Evolutionary conservation across 1,140 invertebrate genomes (phyloP).

Genomic region (Drusus annulatus): DNA sequence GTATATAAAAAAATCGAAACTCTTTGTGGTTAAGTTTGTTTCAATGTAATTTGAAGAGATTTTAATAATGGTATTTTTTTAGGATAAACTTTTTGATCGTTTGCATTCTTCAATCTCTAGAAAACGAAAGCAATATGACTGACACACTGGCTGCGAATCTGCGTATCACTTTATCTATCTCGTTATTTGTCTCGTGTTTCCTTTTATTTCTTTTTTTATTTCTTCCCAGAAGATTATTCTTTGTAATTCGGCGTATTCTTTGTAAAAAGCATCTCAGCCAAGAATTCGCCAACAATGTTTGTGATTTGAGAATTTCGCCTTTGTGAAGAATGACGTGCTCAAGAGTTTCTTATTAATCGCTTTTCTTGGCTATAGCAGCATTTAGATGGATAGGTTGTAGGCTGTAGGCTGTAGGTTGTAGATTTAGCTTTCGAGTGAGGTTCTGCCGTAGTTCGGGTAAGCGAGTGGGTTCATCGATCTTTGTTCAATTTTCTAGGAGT

Average conservation of each 20-base stretch:
- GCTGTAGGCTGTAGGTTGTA: no score
- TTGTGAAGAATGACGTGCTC: conserved; percentile 9
- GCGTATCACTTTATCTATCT: conserved; percentile 37
- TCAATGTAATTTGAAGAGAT: no score
- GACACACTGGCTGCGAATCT: not conserved
- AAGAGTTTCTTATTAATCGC: no score
- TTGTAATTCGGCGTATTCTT: not conserved
- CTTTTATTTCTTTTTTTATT: conserved; percentile 15
- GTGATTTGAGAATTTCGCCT: conserved; percentile 22
- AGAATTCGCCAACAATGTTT: conserved; percentile 28
- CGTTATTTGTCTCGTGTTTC: conserved; percentile 26
- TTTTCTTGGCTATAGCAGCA: no score
- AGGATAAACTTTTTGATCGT: not conserved
- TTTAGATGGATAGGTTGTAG: no score
- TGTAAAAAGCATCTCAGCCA: conserved; percentile 3
- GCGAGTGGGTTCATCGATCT: no score
- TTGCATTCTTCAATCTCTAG: not conserved
- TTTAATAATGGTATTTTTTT: no score
- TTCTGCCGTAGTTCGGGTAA: no score
- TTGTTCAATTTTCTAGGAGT: no score
- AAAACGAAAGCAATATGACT: conserved; percentile 3
- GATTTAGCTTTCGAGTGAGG: no score
- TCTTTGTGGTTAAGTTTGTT: no score
- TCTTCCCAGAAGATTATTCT: not conserved
- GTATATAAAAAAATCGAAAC: no score